A percentile compares a stretch with the other conserved stretches of the same genome.
Evolutionary conservation across 1,140 invertebrate genomes (phyloP).

Genomic region (Archivesica marissinica): DNA sequence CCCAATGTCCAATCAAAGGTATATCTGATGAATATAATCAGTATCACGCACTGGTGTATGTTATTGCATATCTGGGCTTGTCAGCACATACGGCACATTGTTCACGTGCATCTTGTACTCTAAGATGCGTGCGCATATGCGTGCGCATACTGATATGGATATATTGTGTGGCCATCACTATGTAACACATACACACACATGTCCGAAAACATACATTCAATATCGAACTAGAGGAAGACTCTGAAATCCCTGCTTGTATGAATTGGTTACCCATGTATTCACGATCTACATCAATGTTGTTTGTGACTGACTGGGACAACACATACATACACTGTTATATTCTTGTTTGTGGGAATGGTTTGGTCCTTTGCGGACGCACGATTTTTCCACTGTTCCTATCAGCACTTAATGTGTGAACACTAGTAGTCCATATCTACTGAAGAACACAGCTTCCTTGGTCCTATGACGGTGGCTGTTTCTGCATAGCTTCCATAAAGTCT

Average conservation of each 20-base stretch:
- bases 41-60: too few species aligned
- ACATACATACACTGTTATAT: too few species aligned
- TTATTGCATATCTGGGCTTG: too few species aligned
- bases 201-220: background rate
- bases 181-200: background rate
- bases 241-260: background rate
- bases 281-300: too few species aligned
- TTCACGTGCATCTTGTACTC: too few species aligned
- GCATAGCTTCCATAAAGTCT: constrained; percentile 55
- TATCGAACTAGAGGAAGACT: background rate
- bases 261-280: background rate
- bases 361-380: too few species aligned
- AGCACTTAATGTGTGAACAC: background rate
- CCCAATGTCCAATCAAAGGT: too few species aligned
- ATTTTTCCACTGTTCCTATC: background rate
- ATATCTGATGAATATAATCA: too few species aligned
- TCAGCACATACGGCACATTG: too few species aligned
- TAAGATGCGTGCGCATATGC: constrained; percentile 17
- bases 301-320: too few species aligned
- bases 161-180: background rate
- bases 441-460: background rate
- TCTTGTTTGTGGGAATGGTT: too few species aligned
- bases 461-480: constrained; percentile 46
- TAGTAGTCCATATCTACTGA: constrained; percentile 1
- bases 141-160: constrained; percentile 16